Evolutionary conservation across 2,888 invertebrate species (phyloP).

Genomic region (Ophioninae sp.): DNA sequence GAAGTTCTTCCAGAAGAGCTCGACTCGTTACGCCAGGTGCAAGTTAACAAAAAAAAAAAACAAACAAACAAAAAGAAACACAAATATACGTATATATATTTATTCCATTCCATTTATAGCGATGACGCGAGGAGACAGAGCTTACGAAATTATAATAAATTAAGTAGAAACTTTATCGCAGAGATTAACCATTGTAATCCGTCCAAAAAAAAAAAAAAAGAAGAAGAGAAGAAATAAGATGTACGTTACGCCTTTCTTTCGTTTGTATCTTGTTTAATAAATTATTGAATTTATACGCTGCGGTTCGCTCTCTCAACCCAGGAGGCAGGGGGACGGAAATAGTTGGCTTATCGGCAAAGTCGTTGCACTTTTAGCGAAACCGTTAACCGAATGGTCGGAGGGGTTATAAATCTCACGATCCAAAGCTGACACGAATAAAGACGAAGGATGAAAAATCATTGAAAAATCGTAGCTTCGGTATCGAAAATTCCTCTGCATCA

Average conservation of each 20-base stretch:
- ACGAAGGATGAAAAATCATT: slow-evolving; percentile 9
- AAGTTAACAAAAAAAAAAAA: slow-evolving; percentile 41
- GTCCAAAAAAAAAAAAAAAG: slow-evolving; percentile 55
- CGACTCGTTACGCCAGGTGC: slow-evolving; percentile 57
- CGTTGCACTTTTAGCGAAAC: slow-evolving; percentile 53
- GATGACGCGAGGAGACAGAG: slow-evolving; percentile 29
- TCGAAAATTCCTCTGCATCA: slow-evolving; percentile 42
- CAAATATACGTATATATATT: slow-evolving; percentile 53
- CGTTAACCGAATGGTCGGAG: slow-evolving; percentile 8
- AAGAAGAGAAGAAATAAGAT: slow-evolving; percentile 2
- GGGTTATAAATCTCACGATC: neutral
- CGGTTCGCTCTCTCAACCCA: neutral
- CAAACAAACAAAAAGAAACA: slow-evolving; percentile 22
- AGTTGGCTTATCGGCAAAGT: slow-evolving; percentile 50
- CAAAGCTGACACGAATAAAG: slow-evolving; percentile 1
- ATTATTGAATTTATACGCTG: slow-evolving; percentile 55
- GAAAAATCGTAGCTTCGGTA: neutral
- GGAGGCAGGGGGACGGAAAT: slow-evolving; percentile 2
- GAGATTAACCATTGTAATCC: slow-evolving; percentile 55
- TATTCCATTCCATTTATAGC: slow-evolving; percentile 26
- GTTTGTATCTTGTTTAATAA: slow-evolving; percentile 46
- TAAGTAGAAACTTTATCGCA: slow-evolving; percentile 50
- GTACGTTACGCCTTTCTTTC: slow-evolving; percentile 35
- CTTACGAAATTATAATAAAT: slow-evolving; percentile 22
- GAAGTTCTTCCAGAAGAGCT: slow-evolving; percentile 54